Evolutionary conservation across 37 sponge, comb jelly and placozoan species (phyloP).

Genomic region (Beroe ovata): DNA sequence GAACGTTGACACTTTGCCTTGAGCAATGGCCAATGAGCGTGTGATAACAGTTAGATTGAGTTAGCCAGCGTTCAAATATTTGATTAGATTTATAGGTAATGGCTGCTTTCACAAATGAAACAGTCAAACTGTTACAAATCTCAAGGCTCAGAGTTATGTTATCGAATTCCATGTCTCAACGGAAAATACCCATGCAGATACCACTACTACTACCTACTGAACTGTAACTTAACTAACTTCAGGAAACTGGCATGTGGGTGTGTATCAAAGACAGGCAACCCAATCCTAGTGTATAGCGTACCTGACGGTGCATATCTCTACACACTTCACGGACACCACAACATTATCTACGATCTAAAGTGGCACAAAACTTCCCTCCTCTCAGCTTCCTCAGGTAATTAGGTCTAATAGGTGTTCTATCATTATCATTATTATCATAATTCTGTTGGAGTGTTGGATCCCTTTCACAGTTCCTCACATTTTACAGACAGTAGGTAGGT

Average conservation of each 20-base stretch:
- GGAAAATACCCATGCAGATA: no score
- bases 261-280: neutral
- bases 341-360: constrained; percentile 62
- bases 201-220: no score
- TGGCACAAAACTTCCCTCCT: constrained; percentile 59
- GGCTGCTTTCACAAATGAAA: neutral
- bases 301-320: constrained; percentile 20
- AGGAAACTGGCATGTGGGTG: constrained; percentile 54
- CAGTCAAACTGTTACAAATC: neutral
- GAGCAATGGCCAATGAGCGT: no score
- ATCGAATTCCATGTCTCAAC: no score
- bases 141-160: no score
- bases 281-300: constrained; percentile 37
- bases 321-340: constrained; percentile 38
- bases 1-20: no score
- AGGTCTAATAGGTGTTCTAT: neutral
- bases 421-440: no score
- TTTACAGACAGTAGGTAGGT: no score
- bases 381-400: constrained; percentile 41
- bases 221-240: neutral
- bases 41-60: no score
- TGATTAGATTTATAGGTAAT: no score
- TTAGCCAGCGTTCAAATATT: neutral
- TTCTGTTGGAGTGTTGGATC: no score
- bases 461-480: no score